Base-by-base conservation (phyloP, 2,888 invertebrate genomes). In the Allolobophora icterica region DNA sequence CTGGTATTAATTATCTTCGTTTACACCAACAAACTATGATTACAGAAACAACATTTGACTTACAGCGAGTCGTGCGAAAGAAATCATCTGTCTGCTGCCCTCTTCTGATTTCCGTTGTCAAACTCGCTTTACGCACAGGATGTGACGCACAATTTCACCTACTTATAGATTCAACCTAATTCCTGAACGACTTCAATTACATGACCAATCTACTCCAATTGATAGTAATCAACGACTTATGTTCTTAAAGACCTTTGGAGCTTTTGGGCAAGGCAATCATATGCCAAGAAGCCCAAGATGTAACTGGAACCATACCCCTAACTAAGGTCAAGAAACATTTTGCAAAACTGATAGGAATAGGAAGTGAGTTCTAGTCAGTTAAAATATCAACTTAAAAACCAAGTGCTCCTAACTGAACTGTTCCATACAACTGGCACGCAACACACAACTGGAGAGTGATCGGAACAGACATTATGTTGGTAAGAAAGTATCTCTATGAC, bases 11-110 rank as follows among this genome's bases (percentile, higher is more conserved):
- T 71, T 11, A 71, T 71, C n/a, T 71, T 71, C n/a, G n/a, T 71
- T 71, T n/a, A 71, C 71, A 71, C n/a, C 13, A n/a, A 71, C n/a
- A n/a, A 71, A n/a, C 17, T n/a, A 52, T 52, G 5, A 71, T 17
- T 30, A 71, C n/a, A 11, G n/a, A 30, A 17, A 71, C 71, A 71
- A 71, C 71, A 71, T 6, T n/a, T 71, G 71, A 71, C 71, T 71
- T 71, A 71, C 71, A 71, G 71, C 13, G n/a, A 71, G 71, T 71
- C n/a, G 71, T 71, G 71, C 71, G 71, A 71, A 71, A 71, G 71
- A 71, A 71, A 71, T 1, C n/a, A 71, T 71, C 71, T 71, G 71
- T 17, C 52, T 13, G n/a, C 71, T n/a, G 71, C n/a, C 30, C 30
- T 71, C 71, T 71, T 71, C 71, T 8, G 71, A 71, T 8, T 71